Conservation (phyloP, 2,888 invertebrate genomes). For the Torymus aiolomorphi region DNA sequence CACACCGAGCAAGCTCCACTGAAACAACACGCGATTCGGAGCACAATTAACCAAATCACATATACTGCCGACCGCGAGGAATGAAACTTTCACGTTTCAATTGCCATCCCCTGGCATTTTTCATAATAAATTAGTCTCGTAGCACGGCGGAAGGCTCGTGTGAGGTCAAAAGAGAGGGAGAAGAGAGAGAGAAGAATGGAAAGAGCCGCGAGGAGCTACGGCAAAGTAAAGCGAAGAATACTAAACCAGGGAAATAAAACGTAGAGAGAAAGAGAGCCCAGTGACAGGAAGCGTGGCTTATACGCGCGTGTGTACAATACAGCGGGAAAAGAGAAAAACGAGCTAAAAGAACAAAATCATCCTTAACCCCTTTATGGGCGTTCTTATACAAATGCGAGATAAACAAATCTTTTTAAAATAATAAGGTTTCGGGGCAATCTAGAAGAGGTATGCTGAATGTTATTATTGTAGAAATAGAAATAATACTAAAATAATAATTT, state of each 20-base stretch:
- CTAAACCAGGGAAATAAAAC: slow-evolving; percentile 27
- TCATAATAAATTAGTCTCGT: slow-evolving; percentile 14
- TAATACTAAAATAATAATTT: too few species aligned
- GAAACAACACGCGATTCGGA: too few species aligned
- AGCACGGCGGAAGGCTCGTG: too few species aligned
- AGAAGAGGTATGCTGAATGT: too few species aligned
- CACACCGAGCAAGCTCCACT: too few species aligned
- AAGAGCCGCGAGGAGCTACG: too few species aligned
- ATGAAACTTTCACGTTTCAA: slow-evolving; percentile 9
- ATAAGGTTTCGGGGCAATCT: too few species aligned
- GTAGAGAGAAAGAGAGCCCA: not conserved
- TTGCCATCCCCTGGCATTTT: not conserved
- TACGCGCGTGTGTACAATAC: not conserved
- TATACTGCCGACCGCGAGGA: not conserved
- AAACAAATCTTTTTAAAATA: too few species aligned
- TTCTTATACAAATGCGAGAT: too few species aligned
- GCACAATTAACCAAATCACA: not conserved
- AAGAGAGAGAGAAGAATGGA: too few species aligned
- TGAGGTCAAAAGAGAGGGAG: slow-evolving; percentile 11
- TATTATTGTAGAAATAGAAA: too few species aligned
- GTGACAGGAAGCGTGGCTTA: slow-evolving; percentile 27
- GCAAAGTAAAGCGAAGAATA: slow-evolving; percentile 24
- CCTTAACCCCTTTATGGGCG: not conserved
- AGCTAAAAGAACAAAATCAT: slow-evolving; percentile 18
- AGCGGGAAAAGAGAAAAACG: not conserved